A percentile compares a stretch with the other conserved stretches of the same genome.
Conservation (phyloP, 2,888 invertebrate genomes). For the Lissonota sp. region DNA sequence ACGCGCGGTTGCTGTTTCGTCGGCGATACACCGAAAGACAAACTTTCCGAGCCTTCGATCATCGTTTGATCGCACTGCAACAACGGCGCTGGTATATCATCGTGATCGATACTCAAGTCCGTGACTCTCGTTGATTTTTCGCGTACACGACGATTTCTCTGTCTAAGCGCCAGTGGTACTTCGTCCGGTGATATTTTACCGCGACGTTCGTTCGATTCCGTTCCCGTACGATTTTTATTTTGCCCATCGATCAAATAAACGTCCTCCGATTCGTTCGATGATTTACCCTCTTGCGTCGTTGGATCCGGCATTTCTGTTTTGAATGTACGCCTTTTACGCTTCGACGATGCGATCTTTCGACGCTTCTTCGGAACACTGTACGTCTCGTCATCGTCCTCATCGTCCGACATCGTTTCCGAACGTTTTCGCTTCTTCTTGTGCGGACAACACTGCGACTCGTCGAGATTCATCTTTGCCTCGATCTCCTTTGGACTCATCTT, state of each 20-base stretch:
- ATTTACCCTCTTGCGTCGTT: background rate
- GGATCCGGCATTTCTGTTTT: background rate
- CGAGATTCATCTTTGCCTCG: slow-evolving; percentile 78
- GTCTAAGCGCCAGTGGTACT: slow-evolving; percentile 10
- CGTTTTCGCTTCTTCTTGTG: slow-evolving; percentile 78
- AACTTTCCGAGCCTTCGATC: slow-evolving; percentile 74
- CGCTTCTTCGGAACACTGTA: slow-evolving; percentile 62
- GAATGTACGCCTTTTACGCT: slow-evolving; percentile 40
- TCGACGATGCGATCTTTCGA: slow-evolving; percentile 31
- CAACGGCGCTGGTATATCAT: slow-evolving; percentile 64
- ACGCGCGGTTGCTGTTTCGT: background rate
- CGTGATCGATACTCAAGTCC: slow-evolving; percentile 57
- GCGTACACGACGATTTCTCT: slow-evolving; percentile 39
- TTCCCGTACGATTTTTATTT: background rate
- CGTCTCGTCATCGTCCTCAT: slow-evolving; percentile 62
- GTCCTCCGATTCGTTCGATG: background rate
- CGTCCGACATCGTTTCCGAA: slow-evolving; percentile 72
- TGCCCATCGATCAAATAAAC: background rate
- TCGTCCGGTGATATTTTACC: slow-evolving; percentile 31
- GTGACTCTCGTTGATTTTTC: slow-evolving; percentile 1
- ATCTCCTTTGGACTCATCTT: slow-evolving; percentile 73
- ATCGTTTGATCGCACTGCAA: slow-evolving; percentile 77
- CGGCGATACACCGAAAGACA: slow-evolving; percentile 27
- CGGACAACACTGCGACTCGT: slow-evolving; percentile 80
- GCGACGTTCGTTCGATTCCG: background rate